phyloP scores from a whole-genome alignment of 2,797 vertebrate genomes.

The Scleropages formosus region DNA sequence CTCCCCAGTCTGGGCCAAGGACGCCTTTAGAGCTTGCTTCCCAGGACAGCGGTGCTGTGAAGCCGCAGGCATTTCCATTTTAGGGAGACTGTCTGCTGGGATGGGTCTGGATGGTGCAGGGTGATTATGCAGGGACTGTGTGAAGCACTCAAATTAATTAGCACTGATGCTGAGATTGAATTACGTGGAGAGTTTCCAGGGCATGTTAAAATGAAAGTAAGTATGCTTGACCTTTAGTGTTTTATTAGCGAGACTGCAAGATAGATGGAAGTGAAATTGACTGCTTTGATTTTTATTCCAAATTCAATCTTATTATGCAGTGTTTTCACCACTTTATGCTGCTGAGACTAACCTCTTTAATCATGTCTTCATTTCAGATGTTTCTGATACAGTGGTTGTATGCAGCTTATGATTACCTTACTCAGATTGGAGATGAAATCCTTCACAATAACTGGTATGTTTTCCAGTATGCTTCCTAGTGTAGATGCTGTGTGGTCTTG shows the following conservation, averaged over 20 bases:
- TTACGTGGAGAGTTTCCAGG: neutral
- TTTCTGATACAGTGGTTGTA: conserved; percentile 90
- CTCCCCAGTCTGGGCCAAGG: neutral
- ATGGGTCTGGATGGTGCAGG: neutral
- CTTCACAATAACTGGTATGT: conserved; percentile 91
- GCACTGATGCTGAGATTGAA: neutral
- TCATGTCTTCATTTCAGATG: conserved; percentile 63
- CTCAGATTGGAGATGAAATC: conserved; percentile 81
- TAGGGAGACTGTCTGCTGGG: neutral
- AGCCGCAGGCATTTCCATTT: neutral
- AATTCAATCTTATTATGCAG: neutral
- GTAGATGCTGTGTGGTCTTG: neutral
- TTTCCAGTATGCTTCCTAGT: neutral
- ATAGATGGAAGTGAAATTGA: neutral
- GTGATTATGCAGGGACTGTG: neutral
- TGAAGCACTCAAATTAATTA: neutral
- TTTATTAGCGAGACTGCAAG: neutral
- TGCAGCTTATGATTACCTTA: conserved; percentile 74
- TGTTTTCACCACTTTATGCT: neutral
- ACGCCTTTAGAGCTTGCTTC: conserved; percentile 5
- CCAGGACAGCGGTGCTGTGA: neutral
- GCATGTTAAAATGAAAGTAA: neutral
- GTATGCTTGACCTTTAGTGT: neutral
- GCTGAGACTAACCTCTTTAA: neutral
- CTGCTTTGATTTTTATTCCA: neutral